These are phyloP conservation scores for Caenorhabditis remanei DNA, from an alignment of 1,140 invertebrate genomes.

Conservation along the genomic window DNA sequence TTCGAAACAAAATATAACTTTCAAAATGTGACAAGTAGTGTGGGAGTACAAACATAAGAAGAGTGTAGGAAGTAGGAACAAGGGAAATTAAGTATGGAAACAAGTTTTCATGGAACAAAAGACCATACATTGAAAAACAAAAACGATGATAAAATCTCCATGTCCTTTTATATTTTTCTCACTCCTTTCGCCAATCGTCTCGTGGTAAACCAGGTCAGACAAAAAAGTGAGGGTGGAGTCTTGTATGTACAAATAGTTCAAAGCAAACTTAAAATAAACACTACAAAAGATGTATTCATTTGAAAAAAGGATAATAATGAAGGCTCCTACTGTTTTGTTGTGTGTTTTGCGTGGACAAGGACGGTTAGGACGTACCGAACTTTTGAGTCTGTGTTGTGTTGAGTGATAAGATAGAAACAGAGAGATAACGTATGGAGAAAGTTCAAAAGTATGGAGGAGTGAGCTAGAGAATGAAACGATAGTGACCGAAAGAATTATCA, in stretches of 20 bases:
- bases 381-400: background rate
- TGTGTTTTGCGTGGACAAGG: background rate
- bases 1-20: too few species aligned
- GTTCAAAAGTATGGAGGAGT: constrained; percentile 4
- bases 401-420: constrained; percentile 5
- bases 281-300: background rate
- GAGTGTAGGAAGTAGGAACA: too few species aligned
- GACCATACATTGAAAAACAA: background rate
- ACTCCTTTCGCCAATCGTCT: background rate
- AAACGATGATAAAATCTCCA: constrained; percentile 7
- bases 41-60: too few species aligned
- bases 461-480: background rate
- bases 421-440: background rate
- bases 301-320: background rate
- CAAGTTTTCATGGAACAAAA: constrained; percentile 13
- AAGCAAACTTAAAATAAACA: constrained; percentile 13
- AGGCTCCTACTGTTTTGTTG: background rate
- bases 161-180: background rate
- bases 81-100: background rate
- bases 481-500: too few species aligned
- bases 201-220: constrained; percentile 5
- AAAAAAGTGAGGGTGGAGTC: constrained; percentile 9
- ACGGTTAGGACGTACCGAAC: constrained; percentile 40
- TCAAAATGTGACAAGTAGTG: too few species aligned
- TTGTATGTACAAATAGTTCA: background rate